Evolutionary conservation across 2,797 vertebrate genomes (phyloP), one percentile per base, ranked within the genome.

Genomic region (Leucoraja ocellata): DNA sequence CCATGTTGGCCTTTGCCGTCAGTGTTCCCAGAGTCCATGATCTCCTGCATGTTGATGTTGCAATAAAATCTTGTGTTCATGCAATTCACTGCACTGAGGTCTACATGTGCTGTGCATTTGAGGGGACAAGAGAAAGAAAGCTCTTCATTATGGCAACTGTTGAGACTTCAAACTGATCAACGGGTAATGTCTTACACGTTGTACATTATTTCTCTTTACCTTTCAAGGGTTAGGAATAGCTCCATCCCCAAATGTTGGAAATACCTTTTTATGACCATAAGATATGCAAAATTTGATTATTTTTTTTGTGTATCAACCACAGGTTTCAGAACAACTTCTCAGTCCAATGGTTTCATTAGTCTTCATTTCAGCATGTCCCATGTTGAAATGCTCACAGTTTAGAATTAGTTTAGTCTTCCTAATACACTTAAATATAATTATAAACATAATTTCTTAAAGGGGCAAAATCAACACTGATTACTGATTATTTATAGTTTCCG

Each of bases 51-150:
- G 73, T 76, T 73, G 71, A 36, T 92, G 73, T 76, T 76, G 90
- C 71, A 92, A 92, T 92, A 92, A 92, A 92, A 92, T 54, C 71
- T 88, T 92, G 90, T 74, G 11, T 76, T 92, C 28, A 71, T 92
- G 90, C 90, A 92, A 16, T 91, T 92, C 73, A 76, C 25, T 73
- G 90, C 90, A 92, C 71, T 76, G 13, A 76, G 90, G 46, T 76
- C 90, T 76, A 25, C n/a, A 23, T 74, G 71, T 92, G 71, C 71
- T 92, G 90, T 76, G 90, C 46, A 16, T 28, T 74, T 54, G 71
- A 58, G 73, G 18, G 90, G 90, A 71, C 6, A 54, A 73, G 90
- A 74, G 90, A 91, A 68, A 88, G n/a, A 88, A 88, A 88, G n/a
- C 61, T 68, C 63, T 68, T 88, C n/a, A 68, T 68, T 65, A 68